These are phyloP conservation scores for Drosophila borealis DNA, from an alignment of 2,888 invertebrate genomes.

Conservation along the genomic window DNA sequence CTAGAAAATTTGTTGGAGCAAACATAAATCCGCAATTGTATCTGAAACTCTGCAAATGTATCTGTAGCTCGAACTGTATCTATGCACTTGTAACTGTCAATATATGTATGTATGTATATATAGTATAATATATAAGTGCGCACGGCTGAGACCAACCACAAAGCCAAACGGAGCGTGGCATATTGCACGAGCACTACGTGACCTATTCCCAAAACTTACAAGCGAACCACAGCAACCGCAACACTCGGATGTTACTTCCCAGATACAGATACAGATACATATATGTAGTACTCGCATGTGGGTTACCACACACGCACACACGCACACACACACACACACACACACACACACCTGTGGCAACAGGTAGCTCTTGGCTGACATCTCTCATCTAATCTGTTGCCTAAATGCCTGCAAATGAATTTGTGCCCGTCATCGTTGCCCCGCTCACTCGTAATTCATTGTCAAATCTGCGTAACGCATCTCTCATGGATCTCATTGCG, in stretches of 20 bases:
- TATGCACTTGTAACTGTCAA: constrained; percentile 23
- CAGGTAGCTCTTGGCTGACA: constrained; percentile 51
- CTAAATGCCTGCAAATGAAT: constrained; percentile 53
- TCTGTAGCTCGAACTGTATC: constrained; percentile 11
- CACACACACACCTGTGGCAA: constrained; percentile 6
- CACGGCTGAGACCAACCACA: constrained; percentile 28
- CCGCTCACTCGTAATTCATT: constrained; percentile 47
- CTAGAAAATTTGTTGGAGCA: constrained; percentile 15
- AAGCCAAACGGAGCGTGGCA: constrained; percentile 45
- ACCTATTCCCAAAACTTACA: constrained; percentile 40
- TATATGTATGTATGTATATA: background rate
- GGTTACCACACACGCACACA: constrained; percentile 37
- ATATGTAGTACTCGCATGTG: constrained; percentile 1
- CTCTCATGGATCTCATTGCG: constrained; percentile 51
- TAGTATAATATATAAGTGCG: background rate
- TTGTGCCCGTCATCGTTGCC: constrained; percentile 47
- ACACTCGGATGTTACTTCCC: constrained; percentile 26
- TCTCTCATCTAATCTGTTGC: constrained; percentile 62
- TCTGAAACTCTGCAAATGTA: constrained; percentile 9
- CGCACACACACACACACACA: background rate
- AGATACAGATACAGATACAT: constrained; percentile 7
- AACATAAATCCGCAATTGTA: background rate
- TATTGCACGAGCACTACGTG: constrained; percentile 55
- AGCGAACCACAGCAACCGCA: constrained; percentile 5
- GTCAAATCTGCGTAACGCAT: constrained; percentile 52